Conservation (phyloP, 2,113 vertebrate genomes). For the Hyperopisus bebe region DNA sequence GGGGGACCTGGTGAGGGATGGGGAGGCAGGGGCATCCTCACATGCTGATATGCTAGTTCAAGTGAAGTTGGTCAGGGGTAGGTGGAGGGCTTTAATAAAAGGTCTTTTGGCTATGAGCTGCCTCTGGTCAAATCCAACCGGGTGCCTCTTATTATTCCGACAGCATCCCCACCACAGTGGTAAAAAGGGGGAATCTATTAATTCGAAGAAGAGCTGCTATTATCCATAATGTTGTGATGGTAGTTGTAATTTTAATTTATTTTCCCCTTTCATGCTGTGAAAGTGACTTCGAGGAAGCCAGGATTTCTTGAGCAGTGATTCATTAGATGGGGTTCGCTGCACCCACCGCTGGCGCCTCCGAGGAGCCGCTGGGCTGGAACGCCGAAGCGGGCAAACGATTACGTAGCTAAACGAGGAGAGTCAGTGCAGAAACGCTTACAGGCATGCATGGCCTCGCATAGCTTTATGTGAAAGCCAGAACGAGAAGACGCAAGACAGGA, state of each 20-base stretch:
- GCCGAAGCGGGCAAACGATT: neutral
- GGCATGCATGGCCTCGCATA: neutral
- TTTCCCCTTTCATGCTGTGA: neutral
- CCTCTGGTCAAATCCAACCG: neutral
- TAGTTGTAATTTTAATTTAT: neutral
- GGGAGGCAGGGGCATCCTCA: neutral
- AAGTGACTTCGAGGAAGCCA: neutral
- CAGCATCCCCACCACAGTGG: neutral
- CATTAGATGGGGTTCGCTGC: neutral
- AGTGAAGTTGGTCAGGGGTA: neutral
- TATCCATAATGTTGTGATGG: neutral
- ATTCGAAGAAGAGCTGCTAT: conserved; percentile 1
- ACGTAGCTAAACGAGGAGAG: neutral
- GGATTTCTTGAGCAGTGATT: neutral
- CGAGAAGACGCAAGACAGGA: neutral
- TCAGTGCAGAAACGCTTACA: neutral
- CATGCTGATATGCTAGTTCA: neutral
- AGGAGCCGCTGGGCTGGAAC: neutral
- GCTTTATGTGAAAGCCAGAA: neutral
- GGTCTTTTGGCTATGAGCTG: neutral
- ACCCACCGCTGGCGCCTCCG: neutral
- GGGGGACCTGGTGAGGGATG: neutral
- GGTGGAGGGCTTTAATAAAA: neutral
- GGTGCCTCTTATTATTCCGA: neutral
- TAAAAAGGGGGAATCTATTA: conserved; percentile 3